Evolutionary conservation across 2,888 invertebrate genomes (phyloP), one percentile per base, ranked within the genome.

Genomic region (Miltochrista miniata): DNA sequence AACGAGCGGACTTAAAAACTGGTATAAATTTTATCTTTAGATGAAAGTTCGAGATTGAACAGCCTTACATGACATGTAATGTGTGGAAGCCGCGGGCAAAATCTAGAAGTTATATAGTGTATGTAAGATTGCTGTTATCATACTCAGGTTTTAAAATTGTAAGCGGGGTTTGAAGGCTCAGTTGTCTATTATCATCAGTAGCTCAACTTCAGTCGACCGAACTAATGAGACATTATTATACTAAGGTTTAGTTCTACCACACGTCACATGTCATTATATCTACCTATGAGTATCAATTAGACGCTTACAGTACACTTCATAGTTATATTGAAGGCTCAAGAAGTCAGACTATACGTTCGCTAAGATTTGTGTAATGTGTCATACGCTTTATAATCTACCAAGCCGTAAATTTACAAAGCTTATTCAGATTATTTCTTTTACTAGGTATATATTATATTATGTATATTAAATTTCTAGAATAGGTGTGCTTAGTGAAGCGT

Each of bases 401-500:
- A 42, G 15, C 4, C 18, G 24, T 48, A 30, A 44, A 36, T 39
- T 14, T 34, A 44, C 13, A 39, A 49, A 30, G 38, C 8, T 3
- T 36, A 45, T 45, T 58, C 12, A 40, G 7, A 14, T 15, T 41
- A 38, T 48, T 45, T 31, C 40, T 45, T 36, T 30, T 37, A 51
- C 47, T 41, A 47, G 51, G 66, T 43, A 52, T 53, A 51, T 53
- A 44, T 47, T n/a, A n/a, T n/a, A n/a, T n/a, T n/a, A 5, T 24
- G 18, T 24, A 24, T 24, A 24, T 24, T 24, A 24, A 24, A 48
- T 52, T 43, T 13, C 12, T 11, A 7, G 33, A 48, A 36, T 40
- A 47, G 54, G 60, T 54, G 48, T 59, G 59, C 47, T 54, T 58
- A 64, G 61, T 60, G 49, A 56, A 62, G 46, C 52, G 51, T 54